phyloP scores from a whole-genome alignment of 23 tunicate genomes.

The Diplosoma virens region DNA sequence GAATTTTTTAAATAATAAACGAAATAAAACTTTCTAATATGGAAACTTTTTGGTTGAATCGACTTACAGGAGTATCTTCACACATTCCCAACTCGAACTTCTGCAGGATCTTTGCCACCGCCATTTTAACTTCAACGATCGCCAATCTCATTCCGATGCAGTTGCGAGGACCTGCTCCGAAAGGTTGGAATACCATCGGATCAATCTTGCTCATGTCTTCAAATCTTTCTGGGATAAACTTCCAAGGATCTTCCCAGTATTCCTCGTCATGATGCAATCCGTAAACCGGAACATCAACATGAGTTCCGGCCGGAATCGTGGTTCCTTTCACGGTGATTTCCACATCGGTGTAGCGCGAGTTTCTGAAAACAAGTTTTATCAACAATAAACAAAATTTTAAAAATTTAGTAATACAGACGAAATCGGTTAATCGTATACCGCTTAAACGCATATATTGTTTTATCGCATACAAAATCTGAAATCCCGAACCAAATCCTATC shows the following conservation, averaged over 20 bases:
- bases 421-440: too few species aligned
- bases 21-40: too few species aligned
- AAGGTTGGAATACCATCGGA: constrained; percentile 66
- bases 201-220: constrained; percentile 82
- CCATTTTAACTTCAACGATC: constrained; percentile 39
- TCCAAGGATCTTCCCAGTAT: constrained; percentile 79
- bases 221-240: constrained; percentile 80
- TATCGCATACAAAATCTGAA: too few species aligned
- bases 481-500: too few species aligned
- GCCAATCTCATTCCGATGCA: constrained; percentile 67
- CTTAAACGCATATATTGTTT: too few species aligned
- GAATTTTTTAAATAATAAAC: too few species aligned
- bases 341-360: constrained; percentile 24
- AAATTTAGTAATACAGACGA: too few species aligned
- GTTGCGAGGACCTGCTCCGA: constrained; percentile 83
- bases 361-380: constrained; percentile 17
- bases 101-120: constrained; percentile 23
- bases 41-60: too few species aligned
- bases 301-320: constrained; percentile 37
- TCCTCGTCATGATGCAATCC: constrained; percentile 61
- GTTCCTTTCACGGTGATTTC: constrained; percentile 64
- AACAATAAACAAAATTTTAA: too few species aligned
- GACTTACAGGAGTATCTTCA: constrained; percentile 56
- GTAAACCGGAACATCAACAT: constrained; percentile 43
- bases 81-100: constrained; percentile 43